phyloP scores from a whole-genome alignment of 2,113 vertebrate species.

The Onychostruthus taczanowskii region DNA sequence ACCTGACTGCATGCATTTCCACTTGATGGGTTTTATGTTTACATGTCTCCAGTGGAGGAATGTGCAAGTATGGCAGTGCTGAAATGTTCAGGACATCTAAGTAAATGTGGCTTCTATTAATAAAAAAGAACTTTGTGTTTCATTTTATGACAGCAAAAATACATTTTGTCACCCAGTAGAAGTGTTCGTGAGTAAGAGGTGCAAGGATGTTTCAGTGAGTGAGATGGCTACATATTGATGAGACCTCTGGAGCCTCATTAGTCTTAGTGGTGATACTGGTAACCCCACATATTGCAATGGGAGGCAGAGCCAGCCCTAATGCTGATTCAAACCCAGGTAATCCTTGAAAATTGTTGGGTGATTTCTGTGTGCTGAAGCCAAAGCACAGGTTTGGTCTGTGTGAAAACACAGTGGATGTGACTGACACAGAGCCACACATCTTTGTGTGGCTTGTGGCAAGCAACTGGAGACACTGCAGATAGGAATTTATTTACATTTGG shows the following conservation, averaged over 20 bases:
- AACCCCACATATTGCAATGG: rapidly evolving
- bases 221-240: background rate
- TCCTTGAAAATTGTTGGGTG: background rate
- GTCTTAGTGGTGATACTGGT: background rate
- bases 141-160: background rate
- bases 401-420: background rate
- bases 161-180: background rate
- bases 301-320: background rate
- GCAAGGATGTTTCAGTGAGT: background rate
- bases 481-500: background rate
- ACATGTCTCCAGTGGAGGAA: background rate
- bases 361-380: background rate
- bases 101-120: background rate
- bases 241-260: background rate
- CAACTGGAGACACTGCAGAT: background rate
- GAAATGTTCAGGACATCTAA: background rate
- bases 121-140: background rate
- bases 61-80: background rate
- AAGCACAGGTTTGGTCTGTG: background rate
- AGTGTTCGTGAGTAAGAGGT: background rate
- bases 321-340: background rate
- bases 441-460: background rate
- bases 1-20: slow-evolving; percentile 4
- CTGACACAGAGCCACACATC: background rate
- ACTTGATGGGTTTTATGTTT: slow-evolving; percentile 21